These are phyloP conservation scores for Probaryconus sp. DNA, from an alignment of 1,140 invertebrate species.

Conservation along the genomic window DNA sequence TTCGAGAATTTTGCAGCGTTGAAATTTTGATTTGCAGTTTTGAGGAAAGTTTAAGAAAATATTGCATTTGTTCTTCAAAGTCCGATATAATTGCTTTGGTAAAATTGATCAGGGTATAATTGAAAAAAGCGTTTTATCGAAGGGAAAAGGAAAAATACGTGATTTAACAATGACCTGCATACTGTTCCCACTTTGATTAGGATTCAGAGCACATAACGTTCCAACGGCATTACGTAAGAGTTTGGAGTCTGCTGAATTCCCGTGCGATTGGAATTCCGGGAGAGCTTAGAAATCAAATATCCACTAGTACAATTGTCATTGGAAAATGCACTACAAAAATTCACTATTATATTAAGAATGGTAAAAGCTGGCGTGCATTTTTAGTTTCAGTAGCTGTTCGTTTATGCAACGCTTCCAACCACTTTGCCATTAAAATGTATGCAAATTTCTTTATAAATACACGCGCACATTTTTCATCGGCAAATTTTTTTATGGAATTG, in stretches of 20 bases:
- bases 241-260: constrained; percentile 57
- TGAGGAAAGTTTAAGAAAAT: too few species aligned
- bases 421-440: too few species aligned
- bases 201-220: constrained; percentile 56
- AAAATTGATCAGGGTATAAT: constrained; percentile 9
- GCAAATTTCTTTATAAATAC: too few species aligned
- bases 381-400: too few species aligned
- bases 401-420: too few species aligned
- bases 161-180: constrained; percentile 53
- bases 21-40: too few species aligned
- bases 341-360: constrained; percentile 25
- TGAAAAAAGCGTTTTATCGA: constrained; percentile 40
- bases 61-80: too few species aligned
- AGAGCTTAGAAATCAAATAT: constrained; percentile 58
- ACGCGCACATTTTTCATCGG: too few species aligned
- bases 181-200: constrained; percentile 54
- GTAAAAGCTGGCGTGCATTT: neutral
- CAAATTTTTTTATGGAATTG: too few species aligned
- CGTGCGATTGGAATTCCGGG: constrained; percentile 58
- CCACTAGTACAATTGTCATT: constrained; percentile 46
- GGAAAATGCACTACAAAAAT: constrained; percentile 29
- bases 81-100: neutral
- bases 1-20: too few species aligned
- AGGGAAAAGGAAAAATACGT: constrained; percentile 47
- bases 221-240: constrained; percentile 59